Conservation (phyloP, 2,888 invertebrate genomes). For the Germaria angustata region DNA sequence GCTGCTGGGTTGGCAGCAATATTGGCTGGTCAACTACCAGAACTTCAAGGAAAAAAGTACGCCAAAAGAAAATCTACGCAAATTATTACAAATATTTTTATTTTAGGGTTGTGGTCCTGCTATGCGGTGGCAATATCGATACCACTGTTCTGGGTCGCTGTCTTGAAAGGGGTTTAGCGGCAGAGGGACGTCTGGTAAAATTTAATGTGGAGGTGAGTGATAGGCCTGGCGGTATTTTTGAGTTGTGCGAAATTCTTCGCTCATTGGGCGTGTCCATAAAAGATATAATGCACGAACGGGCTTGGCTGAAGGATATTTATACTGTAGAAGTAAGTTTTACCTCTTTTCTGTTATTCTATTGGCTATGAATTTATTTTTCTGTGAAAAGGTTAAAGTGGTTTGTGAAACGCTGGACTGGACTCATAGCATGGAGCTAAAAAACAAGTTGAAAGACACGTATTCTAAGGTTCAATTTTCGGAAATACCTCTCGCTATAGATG, state of each 20-base stretch:
- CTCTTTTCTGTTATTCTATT: background rate
- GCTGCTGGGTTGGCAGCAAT: constrained; percentile 92
- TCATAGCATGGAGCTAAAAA: constrained; percentile 85
- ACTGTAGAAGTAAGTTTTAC: constrained; percentile 83
- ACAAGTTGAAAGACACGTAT: constrained; percentile 82
- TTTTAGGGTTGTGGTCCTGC: constrained; percentile 88
- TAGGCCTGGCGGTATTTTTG: constrained; percentile 91
- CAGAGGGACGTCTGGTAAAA: constrained; percentile 88
- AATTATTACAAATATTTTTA: background rate
- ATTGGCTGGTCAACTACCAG: constrained; percentile 88
- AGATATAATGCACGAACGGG: constrained; percentile 97
- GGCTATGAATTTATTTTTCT: background rate
- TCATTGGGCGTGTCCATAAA: constrained; percentile 93
- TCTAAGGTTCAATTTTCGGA: constrained; percentile 82
- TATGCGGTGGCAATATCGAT: constrained; percentile 95
- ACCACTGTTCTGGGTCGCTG: constrained; percentile 94
- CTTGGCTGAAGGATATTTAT: constrained; percentile 96
- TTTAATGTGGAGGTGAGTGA: constrained; percentile 91
- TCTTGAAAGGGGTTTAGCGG: constrained; percentile 92
- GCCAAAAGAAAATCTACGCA: background rate
- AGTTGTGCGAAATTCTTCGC: constrained; percentile 88
- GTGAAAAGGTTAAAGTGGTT: constrained; percentile 89
- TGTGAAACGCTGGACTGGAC: constrained; percentile 92
- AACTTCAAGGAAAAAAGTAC: constrained; percentile 89
- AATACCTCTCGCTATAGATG: constrained; percentile 76